Percentiles rank a stretch among this genome's conserved stretches.
These are phyloP conservation scores for Prosapia bicincta DNA, from an alignment of 2,888 invertebrate genomes.

Conservation along the genomic window DNA sequence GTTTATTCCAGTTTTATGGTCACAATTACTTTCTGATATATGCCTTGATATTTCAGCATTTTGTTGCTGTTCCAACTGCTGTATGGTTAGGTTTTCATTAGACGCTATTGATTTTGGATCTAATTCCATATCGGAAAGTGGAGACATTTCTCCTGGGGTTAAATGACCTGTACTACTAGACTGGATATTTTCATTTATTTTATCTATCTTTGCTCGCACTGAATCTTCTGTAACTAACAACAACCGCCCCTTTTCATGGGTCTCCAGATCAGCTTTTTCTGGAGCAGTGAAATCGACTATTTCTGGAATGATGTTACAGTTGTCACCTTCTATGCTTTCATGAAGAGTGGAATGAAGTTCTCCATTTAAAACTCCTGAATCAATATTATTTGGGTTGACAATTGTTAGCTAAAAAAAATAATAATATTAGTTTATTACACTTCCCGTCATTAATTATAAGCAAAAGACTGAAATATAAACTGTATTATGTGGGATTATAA, in stretches of 20 bases:
- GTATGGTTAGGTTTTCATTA: slow-evolving; percentile 33
- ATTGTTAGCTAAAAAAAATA: slow-evolving; percentile 27
- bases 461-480: no score
- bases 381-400: slow-evolving; percentile 30
- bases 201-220: slow-evolving; percentile 37
- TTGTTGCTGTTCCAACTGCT: slow-evolving; percentile 31
- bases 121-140: slow-evolving; percentile 28
- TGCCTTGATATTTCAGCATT: slow-evolving; percentile 30
- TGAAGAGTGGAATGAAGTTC: slow-evolving; percentile 17
- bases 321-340: slow-evolving; percentile 19
- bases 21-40: slow-evolving; percentile 32
- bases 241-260: slow-evolving; percentile 53
- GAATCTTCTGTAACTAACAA: slow-evolving; percentile 42
- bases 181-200: slow-evolving; percentile 39
- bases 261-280: slow-evolving; percentile 69
- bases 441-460: no score
- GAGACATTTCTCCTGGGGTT: slow-evolving; percentile 22
- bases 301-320: slow-evolving; percentile 20
- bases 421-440: no score
- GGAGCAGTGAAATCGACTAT: slow-evolving; percentile 24
- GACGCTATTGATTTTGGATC: slow-evolving; percentile 33
- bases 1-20: slow-evolving; percentile 33
- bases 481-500: no score
- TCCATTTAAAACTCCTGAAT: slow-evolving; percentile 24
- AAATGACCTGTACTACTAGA: slow-evolving; percentile 22